Base-by-base conservation (phyloP, 1,140 invertebrate genomes). In the Ceratosolen fusciceps region DNA sequence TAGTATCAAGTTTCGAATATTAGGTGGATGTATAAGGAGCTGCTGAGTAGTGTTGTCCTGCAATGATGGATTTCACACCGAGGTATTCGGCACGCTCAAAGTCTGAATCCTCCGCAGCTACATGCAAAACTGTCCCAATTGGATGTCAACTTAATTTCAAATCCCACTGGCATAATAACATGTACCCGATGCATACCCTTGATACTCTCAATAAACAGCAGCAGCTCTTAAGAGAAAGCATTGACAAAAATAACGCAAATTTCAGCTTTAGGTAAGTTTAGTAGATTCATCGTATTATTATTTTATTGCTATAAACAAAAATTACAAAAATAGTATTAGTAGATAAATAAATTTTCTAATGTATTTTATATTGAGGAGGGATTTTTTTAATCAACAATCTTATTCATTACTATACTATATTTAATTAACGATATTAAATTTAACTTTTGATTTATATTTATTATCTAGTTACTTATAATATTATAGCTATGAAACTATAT, bases 1-100 rank as follows among this genome's bases (percentile, higher is more conserved):
- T 58, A 75, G 82, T 29, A 81, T 82, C 5, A 80, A 74, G 49
- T 79, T 74, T 79, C 72, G 47, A 49, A 81, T 47, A 81, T 54
- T 29, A 65, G 73, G 49, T 60, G 49, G 58, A 47, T 31, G 58
- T 73, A 60, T 73, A 49, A 16, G 52, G 58, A 65, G 67, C 26
- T 84, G 54, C 68, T 81, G 73, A 86, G 31, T 81, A 79, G 72
- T 58, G 24, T 5, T 47, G 34, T 74, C 52, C 70, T 37, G 10
- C 9, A 68, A 58, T 14, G 58, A 79, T 79, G 78, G 72, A 79
- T 34, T 74, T 39, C 34, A 24, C 34, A 29, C 14, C 60, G 24
- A 43, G 77, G 60, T 74, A 74, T 74, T 72, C 72, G 37, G 26
- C 34, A 52, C 12, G 19, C 24, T 65, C 72, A 74, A 74, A 58